phyloP scores from a whole-genome alignment of 2,113 vertebrate species.

The Ciconia stormi region DNA sequence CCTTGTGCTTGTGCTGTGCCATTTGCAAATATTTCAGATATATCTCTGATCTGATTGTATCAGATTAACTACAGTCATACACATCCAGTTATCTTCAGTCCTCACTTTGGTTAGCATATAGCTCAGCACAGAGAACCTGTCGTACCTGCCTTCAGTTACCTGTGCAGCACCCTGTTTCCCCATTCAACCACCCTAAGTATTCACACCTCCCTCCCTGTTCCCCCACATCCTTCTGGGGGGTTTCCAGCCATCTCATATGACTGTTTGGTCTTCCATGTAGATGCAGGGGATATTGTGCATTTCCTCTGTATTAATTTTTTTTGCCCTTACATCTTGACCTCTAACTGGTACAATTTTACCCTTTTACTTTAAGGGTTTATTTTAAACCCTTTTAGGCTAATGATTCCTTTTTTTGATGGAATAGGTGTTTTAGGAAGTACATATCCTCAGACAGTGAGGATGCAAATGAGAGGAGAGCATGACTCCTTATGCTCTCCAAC shows the following conservation, averaged over 20 bases:
- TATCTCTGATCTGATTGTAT: neutral
- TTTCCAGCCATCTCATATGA: neutral
- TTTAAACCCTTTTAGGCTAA: neutral
- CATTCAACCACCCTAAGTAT: neutral
- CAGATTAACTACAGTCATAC: neutral
- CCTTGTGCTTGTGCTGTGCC: conserved; percentile 15
- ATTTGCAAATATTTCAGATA: conserved; percentile 20
- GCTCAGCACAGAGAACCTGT: rapidly evolving
- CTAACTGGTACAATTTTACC: neutral
- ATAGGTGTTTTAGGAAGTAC: neutral
- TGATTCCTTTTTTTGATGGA: neutral
- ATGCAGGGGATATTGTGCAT: neutral
- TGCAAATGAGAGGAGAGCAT: neutral
- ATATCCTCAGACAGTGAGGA: neutral
- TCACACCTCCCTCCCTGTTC: neutral
- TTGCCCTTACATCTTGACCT: neutral
- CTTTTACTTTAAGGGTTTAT: neutral
- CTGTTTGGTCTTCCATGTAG: neutral
- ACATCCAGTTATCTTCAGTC: neutral
- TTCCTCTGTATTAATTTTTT: neutral
- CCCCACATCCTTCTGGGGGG: neutral
- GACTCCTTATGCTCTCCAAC: neutral
- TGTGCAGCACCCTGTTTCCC: neutral
- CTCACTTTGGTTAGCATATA: neutral
- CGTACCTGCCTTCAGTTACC: neutral